A percentile compares a stretch with the other conserved stretches of the same genome.
phyloP scores from a whole-genome alignment of 2,113 vertebrate species.

The Oreochromis spilurus region DNA sequence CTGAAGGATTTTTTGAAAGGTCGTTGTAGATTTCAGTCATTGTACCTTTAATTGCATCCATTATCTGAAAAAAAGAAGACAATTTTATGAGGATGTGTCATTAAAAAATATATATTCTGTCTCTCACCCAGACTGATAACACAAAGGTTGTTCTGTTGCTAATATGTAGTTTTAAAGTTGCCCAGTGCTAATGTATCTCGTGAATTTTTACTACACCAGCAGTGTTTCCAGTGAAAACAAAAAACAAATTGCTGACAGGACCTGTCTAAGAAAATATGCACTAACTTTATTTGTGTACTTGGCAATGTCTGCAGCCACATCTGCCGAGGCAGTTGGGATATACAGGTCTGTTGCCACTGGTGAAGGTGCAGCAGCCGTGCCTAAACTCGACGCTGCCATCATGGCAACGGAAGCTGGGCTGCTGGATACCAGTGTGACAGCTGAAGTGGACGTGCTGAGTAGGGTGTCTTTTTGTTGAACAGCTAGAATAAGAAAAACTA shows the following conservation, averaged over 20 bases:
- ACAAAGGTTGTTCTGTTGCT: not conserved
- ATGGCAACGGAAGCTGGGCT: slow-evolving; percentile 80
- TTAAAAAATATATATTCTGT: not conserved
- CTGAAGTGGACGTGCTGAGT: slow-evolving; percentile 84
- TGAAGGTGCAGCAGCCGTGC: slow-evolving; percentile 76
- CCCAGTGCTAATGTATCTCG: not conserved
- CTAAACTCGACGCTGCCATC: slow-evolving; percentile 75
- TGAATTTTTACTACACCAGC: not conserved
- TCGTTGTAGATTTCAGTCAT: slow-evolving; percentile 99
- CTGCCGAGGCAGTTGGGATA: slow-evolving; percentile 91
- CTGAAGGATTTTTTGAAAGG: slow-evolving; percentile 93
- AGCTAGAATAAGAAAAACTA: slow-evolving; percentile 62
- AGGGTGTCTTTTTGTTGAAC: slow-evolving; percentile 94
- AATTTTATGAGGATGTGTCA: not conserved
- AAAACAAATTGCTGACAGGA: not conserved
- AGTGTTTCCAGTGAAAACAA: not conserved
- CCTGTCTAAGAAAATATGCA: not conserved
- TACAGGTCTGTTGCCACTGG: slow-evolving; percentile 76
- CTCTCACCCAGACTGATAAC: not conserved
- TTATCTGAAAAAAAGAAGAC: slow-evolving; percentile 78
- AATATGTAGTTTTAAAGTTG: not conserved
- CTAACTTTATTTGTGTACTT: slow-evolving; percentile 97
- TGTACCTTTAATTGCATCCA: slow-evolving; percentile 98
- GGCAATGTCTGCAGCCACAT: slow-evolving; percentile 94
- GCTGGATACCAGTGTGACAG: slow-evolving; percentile 89